phyloP scores from a whole-genome alignment of 2,797 vertebrate genomes.

The Xenopus petersii region DNA sequence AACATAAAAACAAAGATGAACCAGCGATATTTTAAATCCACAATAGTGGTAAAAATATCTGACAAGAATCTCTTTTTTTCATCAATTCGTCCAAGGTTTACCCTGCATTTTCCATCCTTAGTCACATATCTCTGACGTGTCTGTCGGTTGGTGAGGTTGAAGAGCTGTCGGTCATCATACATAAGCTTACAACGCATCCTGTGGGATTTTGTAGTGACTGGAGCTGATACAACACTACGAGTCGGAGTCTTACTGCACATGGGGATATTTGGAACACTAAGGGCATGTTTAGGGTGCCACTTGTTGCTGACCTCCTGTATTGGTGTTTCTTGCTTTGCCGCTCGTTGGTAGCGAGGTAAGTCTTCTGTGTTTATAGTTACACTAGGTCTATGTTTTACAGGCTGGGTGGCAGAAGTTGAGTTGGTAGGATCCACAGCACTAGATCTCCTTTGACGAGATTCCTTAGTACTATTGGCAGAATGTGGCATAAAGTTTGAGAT shows the following conservation, averaged over 20 bases:
- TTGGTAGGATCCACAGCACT: conserved; percentile 39
- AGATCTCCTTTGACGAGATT: conserved; percentile 37
- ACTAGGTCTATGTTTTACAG: conserved; percentile 39
- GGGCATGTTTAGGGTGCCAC: conserved; percentile 53
- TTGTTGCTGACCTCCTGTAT: conserved; percentile 55
- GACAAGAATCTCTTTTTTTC: conserved; percentile 78
- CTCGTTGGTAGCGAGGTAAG: conserved; percentile 39
- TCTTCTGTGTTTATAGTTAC: conserved; percentile 54
- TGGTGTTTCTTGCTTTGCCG: conserved; percentile 28
- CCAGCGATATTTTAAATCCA: conserved; percentile 82
- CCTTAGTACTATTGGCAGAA: background rate
- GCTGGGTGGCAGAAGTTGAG: background rate
- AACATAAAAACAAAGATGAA: conserved; percentile 81
- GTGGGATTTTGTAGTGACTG: conserved; percentile 55
- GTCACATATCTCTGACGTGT: conserved; percentile 75
- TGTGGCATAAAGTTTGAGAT: conserved; percentile 48
- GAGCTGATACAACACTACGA: conserved; percentile 23
- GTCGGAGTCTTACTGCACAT: conserved; percentile 16
- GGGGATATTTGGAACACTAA: conserved; percentile 54
- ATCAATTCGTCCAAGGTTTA: conserved; percentile 75
- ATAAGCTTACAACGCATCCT: conserved; percentile 70
- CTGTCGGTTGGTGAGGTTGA: conserved; percentile 51
- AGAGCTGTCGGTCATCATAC: conserved; percentile 61
- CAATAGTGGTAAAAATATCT: conserved; percentile 80
- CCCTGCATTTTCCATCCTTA: conserved; percentile 78